phyloP scores from a whole-genome alignment of 2,888 invertebrate genomes.

The Smittia sp. region DNA sequence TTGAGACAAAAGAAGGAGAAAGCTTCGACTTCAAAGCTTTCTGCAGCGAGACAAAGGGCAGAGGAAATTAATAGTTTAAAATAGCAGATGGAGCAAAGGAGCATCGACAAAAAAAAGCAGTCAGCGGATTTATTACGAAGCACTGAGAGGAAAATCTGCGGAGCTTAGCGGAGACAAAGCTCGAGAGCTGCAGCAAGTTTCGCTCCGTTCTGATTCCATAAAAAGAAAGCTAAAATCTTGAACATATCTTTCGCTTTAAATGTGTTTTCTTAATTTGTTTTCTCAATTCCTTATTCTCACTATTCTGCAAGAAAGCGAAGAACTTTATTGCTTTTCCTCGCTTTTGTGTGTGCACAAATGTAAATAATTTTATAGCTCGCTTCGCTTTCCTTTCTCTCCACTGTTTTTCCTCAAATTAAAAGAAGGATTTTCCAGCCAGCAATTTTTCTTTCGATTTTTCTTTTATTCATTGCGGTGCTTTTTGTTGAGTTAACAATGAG shows the following conservation, averaged over 20 bases:
- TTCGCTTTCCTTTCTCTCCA: background rate
- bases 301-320: background rate
- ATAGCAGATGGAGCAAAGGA: background rate
- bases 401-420: background rate
- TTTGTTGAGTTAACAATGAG: background rate
- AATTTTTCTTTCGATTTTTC: background rate
- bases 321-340: conserved; percentile 20
- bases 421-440: conserved; percentile 4
- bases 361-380: conserved; percentile 24
- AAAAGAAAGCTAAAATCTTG: background rate
- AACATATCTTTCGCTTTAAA: conserved; percentile 16
- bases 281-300: conserved; percentile 8
- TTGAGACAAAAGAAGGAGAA: no score
- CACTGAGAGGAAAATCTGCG: no score
- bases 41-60: background rate
- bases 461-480: background rate
- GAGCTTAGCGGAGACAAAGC: background rate
- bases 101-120: background rate
- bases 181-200: background rate
- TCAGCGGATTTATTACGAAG: background rate
- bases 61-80: background rate
- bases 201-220: background rate
- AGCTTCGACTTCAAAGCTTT: background rate
- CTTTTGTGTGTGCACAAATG: conserved; percentile 30
- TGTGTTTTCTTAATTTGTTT: conserved; percentile 30